Evolutionary conservation across 64 coral and sea anemone species (phyloP).

Genomic region (Acropora yongei): DNA sequence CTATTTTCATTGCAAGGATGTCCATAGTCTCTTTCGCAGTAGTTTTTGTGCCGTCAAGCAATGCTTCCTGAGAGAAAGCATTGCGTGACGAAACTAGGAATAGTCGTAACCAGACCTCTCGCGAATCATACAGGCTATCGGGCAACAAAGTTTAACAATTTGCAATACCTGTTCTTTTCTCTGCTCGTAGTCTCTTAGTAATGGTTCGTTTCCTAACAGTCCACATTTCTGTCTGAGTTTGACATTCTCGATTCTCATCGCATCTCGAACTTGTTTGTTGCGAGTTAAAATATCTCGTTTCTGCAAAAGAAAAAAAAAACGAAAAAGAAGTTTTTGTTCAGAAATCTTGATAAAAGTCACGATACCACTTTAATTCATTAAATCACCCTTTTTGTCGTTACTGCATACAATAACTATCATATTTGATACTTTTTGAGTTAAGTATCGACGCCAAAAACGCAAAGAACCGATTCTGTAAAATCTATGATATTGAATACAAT

Average conservation of each 20-base stretch:
- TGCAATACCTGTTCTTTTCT: conserved; percentile 95
- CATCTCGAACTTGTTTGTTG: conserved; percentile 96
- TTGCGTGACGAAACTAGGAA: neutral
- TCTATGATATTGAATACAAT: neutral
- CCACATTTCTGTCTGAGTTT: conserved; percentile 98
- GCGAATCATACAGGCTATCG: too few relatives aligned
- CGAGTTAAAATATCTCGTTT: conserved; percentile 92
- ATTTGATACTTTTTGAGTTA: too few relatives aligned
- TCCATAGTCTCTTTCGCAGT: too few relatives aligned
- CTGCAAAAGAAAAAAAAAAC: conserved; percentile 40
- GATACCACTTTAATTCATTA: too few relatives aligned
- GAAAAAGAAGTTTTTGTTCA: neutral
- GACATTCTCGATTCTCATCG: conserved; percentile 97
- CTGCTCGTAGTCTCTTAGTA: conserved; percentile 92
- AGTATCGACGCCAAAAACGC: too few relatives aligned
- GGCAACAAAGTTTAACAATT: too few relatives aligned
- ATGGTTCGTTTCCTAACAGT: conserved; percentile 94
- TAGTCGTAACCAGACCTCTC: neutral
- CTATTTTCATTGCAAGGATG: too few relatives aligned
- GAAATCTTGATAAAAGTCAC: too few relatives aligned
- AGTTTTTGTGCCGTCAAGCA: neutral
- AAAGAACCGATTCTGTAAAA: neutral
- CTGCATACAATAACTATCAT: too few relatives aligned
- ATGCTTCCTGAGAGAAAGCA: too few relatives aligned
- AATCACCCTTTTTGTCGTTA: too few relatives aligned